Evolutionary conservation across 2,113 vertebrate species (phyloP).

Genomic region (Caretta caretta): DNA sequence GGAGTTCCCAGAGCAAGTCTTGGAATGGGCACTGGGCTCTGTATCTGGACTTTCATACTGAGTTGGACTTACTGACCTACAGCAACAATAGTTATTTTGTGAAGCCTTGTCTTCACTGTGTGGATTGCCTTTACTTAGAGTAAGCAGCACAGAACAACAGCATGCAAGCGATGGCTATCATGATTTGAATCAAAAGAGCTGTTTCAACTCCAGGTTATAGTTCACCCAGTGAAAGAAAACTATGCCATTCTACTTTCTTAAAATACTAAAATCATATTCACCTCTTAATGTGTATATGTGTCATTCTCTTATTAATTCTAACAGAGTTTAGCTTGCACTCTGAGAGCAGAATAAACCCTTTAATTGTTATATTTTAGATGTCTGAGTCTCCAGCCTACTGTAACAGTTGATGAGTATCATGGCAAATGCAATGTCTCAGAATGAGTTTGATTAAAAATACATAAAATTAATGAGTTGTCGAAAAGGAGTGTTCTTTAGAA

Average conservation of each 20-base stretch:
- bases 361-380: slow-evolving; percentile 45
- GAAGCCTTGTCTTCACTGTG: not conserved
- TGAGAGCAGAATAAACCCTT: slow-evolving; percentile 52
- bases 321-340: slow-evolving; percentile 13
- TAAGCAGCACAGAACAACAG: not conserved
- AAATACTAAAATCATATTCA: not conserved
- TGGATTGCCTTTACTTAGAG: not conserved
- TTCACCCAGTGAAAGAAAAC: not conserved
- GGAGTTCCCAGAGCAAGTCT: not conserved
- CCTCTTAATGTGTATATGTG: not conserved
- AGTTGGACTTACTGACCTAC: not conserved
- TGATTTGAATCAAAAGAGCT: not conserved
- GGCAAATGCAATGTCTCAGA: slow-evolving; percentile 29
- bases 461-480: slow-evolving; percentile 43
- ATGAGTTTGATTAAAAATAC: slow-evolving; percentile 52
- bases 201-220: not conserved
- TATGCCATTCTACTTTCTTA: not conserved
- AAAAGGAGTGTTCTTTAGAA: slow-evolving; percentile 33
- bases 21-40: not conserved
- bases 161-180: not conserved
- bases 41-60: not conserved
- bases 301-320: slow-evolving; percentile 42
- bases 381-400: not conserved
- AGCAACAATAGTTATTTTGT: not conserved
- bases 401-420: slow-evolving; percentile 41